Percentiles rank a stretch among this genome's conserved stretches.
phyloP scores from a whole-genome alignment of 2,888 invertebrate species.

The Crossocerus cetratus region DNA sequence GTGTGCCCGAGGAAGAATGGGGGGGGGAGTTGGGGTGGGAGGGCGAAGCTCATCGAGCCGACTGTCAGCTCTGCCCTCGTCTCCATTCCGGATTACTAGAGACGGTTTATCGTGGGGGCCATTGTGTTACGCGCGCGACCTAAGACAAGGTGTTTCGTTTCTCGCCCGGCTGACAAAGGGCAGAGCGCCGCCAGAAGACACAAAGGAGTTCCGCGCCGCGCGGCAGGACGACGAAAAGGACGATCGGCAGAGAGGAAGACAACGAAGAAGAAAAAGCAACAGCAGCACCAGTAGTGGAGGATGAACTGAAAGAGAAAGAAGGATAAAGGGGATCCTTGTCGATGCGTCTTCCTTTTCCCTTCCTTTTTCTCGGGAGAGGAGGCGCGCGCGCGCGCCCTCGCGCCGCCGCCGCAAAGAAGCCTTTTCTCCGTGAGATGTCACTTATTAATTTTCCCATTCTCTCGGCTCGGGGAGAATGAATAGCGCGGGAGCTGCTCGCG shows the following conservation, averaged over 20 bases:
- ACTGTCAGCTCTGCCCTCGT: conserved; percentile 30
- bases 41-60: background rate
- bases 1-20: background rate
- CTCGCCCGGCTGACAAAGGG: conserved; percentile 54
- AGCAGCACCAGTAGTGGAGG: background rate
- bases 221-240: conserved; percentile 45
- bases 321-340: conserved; percentile 14
- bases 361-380: conserved; percentile 18
- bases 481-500: conserved; percentile 62
- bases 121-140: conserved; percentile 60
- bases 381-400: background rate
- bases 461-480: conserved; percentile 67
- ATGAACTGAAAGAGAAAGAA: background rate
- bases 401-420: conserved; percentile 66
- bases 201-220: conserved; percentile 27
- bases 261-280: conserved; percentile 17
- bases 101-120: conserved; percentile 38
- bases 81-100: conserved; percentile 36
- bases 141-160: conserved; percentile 65
- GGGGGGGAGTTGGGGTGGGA: background rate
- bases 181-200: conserved; percentile 30
- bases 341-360: conserved; percentile 17
- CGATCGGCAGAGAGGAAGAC: conserved; percentile 15
- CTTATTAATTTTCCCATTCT: conserved; percentile 76
- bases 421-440: conserved; percentile 73